A percentile compares a stretch with the other conserved stretches of the same genome.
phyloP scores from a whole-genome alignment of 1,140 invertebrate genomes.

The Lasioglossum baleicum region DNA sequence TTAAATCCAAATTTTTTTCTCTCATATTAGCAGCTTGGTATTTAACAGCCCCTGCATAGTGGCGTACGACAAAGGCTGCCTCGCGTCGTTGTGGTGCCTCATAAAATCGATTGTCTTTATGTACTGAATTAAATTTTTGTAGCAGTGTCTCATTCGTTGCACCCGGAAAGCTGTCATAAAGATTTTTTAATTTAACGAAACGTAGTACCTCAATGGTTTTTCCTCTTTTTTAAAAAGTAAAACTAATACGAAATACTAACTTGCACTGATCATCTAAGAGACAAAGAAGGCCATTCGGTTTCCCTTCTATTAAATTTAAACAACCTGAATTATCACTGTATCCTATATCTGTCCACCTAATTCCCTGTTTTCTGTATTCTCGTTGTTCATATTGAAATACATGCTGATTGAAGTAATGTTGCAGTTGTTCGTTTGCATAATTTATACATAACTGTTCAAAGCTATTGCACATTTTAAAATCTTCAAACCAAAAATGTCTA shows the following conservation, averaged over 20 bases:
- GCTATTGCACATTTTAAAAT: slow-evolving; percentile 91
- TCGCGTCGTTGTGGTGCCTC: slow-evolving; percentile 94
- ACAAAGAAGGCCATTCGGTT: slow-evolving; percentile 94
- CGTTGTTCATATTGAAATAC: slow-evolving; percentile 97
- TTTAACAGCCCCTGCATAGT: slow-evolving; percentile 98
- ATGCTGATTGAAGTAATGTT: slow-evolving; percentile 99
- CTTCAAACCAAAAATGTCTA: slow-evolving; percentile 99
- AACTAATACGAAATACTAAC: slow-evolving; percentile 83
- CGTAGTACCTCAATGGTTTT: too few species aligned
- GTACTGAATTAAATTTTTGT: slow-evolving; percentile 94
- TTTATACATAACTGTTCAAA: slow-evolving; percentile 99
- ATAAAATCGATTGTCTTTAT: slow-evolving; percentile 95
- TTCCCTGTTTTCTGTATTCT: slow-evolving; percentile 95
- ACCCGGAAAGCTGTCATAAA: slow-evolving; percentile 91
- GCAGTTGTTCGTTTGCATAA: slow-evolving; percentile 97
- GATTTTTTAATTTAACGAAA: too few species aligned
- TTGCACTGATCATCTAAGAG: slow-evolving; percentile 98
- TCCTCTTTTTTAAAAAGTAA: too few species aligned
- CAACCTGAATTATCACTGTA: slow-evolving; percentile 96
- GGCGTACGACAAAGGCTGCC: slow-evolving; percentile 94
- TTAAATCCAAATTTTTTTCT: slow-evolving; percentile 97
- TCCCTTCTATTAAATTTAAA: slow-evolving; percentile 93
- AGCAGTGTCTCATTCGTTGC: slow-evolving; percentile 97
- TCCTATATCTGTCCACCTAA: slow-evolving; percentile 94
- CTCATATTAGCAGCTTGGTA: slow-evolving; percentile 95